Conservation (phyloP, 2,888 invertebrate species). For the Petrolisthes manimaculis region DNA sequence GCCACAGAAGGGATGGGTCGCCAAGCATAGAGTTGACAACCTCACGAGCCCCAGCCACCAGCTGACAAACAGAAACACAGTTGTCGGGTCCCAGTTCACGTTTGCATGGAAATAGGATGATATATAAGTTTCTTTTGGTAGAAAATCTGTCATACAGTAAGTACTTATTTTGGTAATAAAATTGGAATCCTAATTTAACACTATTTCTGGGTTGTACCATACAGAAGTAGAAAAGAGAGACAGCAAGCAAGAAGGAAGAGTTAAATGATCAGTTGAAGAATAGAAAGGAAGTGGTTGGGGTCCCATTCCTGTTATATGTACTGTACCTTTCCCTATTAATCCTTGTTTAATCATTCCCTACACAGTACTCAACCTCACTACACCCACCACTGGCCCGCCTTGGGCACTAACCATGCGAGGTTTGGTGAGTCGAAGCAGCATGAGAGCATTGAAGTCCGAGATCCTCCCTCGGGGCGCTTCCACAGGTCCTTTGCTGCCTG, state of each 20-base stretch:
- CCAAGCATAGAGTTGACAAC: constrained; percentile 50
- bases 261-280: too few relatives aligned
- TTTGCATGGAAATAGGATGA: too few relatives aligned
- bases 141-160: too few relatives aligned
- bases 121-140: too few relatives aligned
- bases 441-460: constrained; percentile 55
- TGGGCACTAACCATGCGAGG: constrained; percentile 50
- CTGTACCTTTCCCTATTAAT: background rate
- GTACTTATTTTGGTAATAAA: too few relatives aligned
- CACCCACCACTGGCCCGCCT: background rate
- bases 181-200: too few relatives aligned
- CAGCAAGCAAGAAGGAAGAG: too few relatives aligned
- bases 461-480: constrained; percentile 55
- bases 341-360: background rate
- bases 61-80: constrained; percentile 4
- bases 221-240: too few relatives aligned
- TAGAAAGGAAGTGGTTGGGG: too few relatives aligned
- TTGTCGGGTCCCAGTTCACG: too few relatives aligned
- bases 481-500: constrained; percentile 30
- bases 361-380: background rate
- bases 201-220: too few relatives aligned
- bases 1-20: constrained; percentile 39
- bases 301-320: background rate
- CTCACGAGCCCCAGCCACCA: constrained; percentile 54
- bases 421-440: constrained; percentile 48